phyloP scores from a whole-genome alignment of 1,140 invertebrate species.

The Laupala kohalensis region DNA sequence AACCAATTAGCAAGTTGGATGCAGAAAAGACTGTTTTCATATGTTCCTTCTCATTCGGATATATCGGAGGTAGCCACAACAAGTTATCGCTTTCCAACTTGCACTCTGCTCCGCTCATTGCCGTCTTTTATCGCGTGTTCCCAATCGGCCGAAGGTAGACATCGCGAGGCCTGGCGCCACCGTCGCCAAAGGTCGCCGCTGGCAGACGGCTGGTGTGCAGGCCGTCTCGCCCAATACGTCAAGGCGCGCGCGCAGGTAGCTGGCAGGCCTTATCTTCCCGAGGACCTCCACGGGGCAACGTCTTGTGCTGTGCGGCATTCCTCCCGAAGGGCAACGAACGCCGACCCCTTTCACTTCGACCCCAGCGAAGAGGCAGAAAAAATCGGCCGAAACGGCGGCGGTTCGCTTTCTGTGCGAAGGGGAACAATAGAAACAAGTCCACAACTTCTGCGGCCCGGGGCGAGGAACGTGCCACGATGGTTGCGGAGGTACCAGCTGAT shows the following conservation, averaged over 20 bases:
- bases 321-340: background rate
- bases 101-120: no score
- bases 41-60: no score
- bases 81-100: no score
- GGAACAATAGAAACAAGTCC: background rate
- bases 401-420: background rate
- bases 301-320: background rate
- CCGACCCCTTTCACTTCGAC: background rate
- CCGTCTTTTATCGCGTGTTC: no score
- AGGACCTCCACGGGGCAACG: background rate
- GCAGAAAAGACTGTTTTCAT: no score
- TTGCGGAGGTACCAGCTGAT: no score
- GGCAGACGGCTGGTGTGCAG: constrained; percentile 15
- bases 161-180: constrained; percentile 7
- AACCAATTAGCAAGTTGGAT: no score
- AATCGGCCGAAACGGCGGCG: background rate
- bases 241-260: constrained; percentile 18
- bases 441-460: no score
- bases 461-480: background rate
- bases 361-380: background rate
- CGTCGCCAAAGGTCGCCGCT: constrained; percentile 10
- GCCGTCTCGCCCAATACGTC: constrained; percentile 18
- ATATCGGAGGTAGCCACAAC: no score
- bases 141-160: background rate
- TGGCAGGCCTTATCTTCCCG: constrained; percentile 17